Base-by-base conservation (phyloP, 2,888 invertebrate genomes). In the Dicyrtomina minuta region DNA sequence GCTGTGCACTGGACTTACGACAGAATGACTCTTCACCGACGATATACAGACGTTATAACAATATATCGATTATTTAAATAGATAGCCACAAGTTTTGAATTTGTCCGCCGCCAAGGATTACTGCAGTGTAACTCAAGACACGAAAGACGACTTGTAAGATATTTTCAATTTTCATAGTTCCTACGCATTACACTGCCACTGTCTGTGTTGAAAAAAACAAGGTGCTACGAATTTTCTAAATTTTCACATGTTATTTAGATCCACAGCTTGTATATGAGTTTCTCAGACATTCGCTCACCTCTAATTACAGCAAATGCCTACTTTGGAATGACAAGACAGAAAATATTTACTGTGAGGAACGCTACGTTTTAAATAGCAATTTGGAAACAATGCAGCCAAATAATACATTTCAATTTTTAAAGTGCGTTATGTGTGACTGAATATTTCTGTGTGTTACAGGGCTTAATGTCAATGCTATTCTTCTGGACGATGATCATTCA, bases 251-350 rank as follows among this genome's bases (percentile, higher is more conserved):
- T 56, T 22, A 24, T 24, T 13, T 33, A 62, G 62, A 65, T 65
- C n/a, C 49, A 65, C 4, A 53, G 53, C 20, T 20, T 65, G 33
- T 53, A 65, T 17, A 65, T 65, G 51, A 65, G 64, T 22, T 65
- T 65, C 22, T 6, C 33, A n/a, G 27, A 65, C 12, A 26, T 39
- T 1, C 51, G 53, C 15, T 49, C 64, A 13, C 64, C 64, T 5
- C 10, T 53, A 13, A 20, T 65, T 2, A 65, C 51, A 2, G 64
- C 64, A 5, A 41, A 53, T 33, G 6, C 5, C n/a, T 65, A 65
- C 33, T 65, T 65, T 53, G 53, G 64, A 2, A 20, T 65, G 20
- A 49, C 53, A 4, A 49, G 39, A 53, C 22, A 12, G 2, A 65
- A 65, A n/a, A 51, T 65, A n/a, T 65, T 65, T 65, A 27, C 64